Conservation (phyloP, 64 coral and sea anemone genomes). For the Astreopora myriophthalma region DNA sequence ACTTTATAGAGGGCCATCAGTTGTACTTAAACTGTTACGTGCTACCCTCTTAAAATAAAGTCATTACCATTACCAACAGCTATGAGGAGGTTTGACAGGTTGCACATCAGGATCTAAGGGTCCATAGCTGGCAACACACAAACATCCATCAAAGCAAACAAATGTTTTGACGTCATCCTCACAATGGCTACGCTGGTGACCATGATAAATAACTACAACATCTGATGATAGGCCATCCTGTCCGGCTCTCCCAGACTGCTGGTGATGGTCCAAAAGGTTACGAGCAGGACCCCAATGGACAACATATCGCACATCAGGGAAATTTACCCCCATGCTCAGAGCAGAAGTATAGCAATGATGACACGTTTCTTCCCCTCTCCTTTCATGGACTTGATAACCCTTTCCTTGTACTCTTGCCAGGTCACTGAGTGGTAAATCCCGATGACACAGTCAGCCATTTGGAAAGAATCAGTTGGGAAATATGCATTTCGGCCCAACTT, state of each 20-base stretch:
- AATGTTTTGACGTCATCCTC: no score
- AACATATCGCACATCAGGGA: no score
- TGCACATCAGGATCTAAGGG: conserved; percentile 1
- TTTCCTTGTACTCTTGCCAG: conserved; percentile 26
- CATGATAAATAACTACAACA: conserved; percentile 2
- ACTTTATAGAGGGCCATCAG: no score
- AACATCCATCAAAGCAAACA: background rate
- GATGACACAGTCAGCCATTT: conserved; percentile 8
- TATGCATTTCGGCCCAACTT: background rate
- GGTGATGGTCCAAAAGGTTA: conserved; percentile 37
- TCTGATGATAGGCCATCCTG: background rate
- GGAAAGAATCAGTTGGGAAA: no score
- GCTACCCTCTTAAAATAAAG: no score
- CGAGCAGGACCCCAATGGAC: background rate
- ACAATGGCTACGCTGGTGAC: no score
- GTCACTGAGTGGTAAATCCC: conserved; percentile 46
- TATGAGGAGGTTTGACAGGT: conserved; percentile 2
- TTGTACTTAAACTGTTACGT: no score
- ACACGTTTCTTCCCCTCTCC: conserved; percentile 4
- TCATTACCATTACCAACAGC: no score
- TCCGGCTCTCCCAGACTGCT: conserved; percentile 44
- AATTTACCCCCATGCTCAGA: conserved; percentile 5
- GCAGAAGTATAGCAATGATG: conserved; percentile 31
- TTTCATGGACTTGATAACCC: background rate
- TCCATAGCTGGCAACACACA: conserved; percentile 25